Base-by-base conservation (phyloP, 2,888 invertebrate species). In the Nipponacmea schrenckii region DNA sequence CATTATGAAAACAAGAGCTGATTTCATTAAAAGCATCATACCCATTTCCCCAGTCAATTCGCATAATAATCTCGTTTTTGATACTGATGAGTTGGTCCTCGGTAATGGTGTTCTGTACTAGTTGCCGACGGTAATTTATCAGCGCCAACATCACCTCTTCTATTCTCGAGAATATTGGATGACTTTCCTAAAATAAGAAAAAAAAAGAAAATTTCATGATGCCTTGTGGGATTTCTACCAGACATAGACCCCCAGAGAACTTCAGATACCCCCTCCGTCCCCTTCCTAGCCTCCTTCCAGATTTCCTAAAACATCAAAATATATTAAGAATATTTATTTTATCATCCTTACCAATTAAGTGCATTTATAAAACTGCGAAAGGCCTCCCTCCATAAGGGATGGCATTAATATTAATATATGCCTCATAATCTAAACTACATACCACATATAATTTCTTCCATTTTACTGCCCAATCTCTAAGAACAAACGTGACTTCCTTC, bases 21-120 rank as follows among this genome's bases (percentile, higher is more conserved):
- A 10, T 39, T 5, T 39, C 1, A 39, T 8, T 31, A 31, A 39
- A 39, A 39, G 39, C 10, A 31, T 4, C 31, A 39, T 89, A 96
- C 96, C 95, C 92, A 91, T 97, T 97, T 69, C 97, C 97, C 96
- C 96, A 97, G 90, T 97, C 97, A 69, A 97, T 94, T 90, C 96
- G 96, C 72, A 94, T 93, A 79, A 95, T 95, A 72, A 96, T 94
- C 86, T 94, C 94, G 84, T 95, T 90, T 87, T 96, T 94, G 73
- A 96, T 89, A 78, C 96, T 96, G 74, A 93, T 91, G 1, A 94
- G 95, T 90, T 97, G 96, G 86, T 96, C 96, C 86, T 95, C 95
- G 0, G 97, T 97, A 72, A 97, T 91, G 0, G 96, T 96, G 8
- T 96, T 95, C 15, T 94, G 94, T 26, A 97, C 91, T 26, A 97